Base-by-base conservation (phyloP, 2,797 vertebrate species). In the Rhyacichthys aspro region DNA sequence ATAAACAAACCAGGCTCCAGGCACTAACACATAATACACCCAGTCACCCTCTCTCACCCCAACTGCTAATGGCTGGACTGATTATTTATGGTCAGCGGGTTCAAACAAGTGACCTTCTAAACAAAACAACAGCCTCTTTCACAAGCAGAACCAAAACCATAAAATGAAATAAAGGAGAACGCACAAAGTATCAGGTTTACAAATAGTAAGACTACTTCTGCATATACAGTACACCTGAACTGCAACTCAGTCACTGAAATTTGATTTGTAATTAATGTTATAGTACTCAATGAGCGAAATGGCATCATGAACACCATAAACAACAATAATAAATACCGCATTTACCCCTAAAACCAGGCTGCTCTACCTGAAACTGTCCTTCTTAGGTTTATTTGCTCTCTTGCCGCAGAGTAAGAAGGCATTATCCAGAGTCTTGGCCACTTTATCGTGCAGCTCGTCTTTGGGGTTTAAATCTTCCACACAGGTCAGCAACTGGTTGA, bases 401-500 rank as follows among this genome's bases (percentile, higher is more conserved):
- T 82, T 90, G 14, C 79, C 82, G 43, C 89, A 93, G 73, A 88
- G 44, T 11, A 91, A 74, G 67, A 94, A 90, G 61, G 90, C 93
- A 14, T 86, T 80, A 37, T 94, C 92, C 63, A 94, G 73, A 0
- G 86, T 88, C 55, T 88, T 87, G 7, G 85, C 85, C 72, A 95
- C 84, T 59, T 91, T 82, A 0, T 91, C 73, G 0, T 92, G 89
- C 15, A 91, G 71, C 58, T 93, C 81, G 0, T 89, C 81, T 5
- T 82, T 73, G 0, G 88, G 87, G 76, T 87, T 82, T 74, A 93
- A 67, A 70, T 94, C 89, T 33, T 94, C 91, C 17, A 92, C 52
- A 0, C 90, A 94, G 10, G 91, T 89, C 77, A 91, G 89, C 0
- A 93, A 89, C 76, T 92, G 90, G 19, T 83, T 75, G 50, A 94